These are phyloP conservation scores for Orius insidiosus DNA, from an alignment of 1,140 invertebrate species.

Conservation along the genomic window DNA sequence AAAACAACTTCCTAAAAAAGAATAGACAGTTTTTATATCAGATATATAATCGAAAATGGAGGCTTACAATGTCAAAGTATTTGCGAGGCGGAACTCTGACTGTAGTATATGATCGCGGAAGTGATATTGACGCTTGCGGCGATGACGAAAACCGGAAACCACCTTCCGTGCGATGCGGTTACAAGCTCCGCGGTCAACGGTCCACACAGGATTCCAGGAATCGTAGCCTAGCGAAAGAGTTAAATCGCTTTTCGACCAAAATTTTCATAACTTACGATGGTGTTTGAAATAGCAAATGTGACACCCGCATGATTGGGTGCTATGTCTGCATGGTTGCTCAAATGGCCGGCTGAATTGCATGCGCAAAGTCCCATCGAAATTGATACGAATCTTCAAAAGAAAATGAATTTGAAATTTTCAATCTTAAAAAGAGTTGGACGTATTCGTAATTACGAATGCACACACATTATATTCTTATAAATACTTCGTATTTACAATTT, in stretches of 20 bases:
- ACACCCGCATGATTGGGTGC: conserved; percentile 64
- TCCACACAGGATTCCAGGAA: conserved; percentile 62
- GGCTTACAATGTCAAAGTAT: conserved; percentile 30
- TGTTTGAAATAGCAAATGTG: conserved; percentile 66
- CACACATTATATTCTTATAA: too few species aligned
- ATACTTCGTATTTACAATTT: too few species aligned
- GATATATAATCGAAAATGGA: conserved; percentile 2
- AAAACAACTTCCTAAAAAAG: conserved; percentile 11
- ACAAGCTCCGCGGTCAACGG: conserved; percentile 61
- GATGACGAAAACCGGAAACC: conserved; percentile 59
- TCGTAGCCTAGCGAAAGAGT: conserved; percentile 43
- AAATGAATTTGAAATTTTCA: too few species aligned
- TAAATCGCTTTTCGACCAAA: neutral
- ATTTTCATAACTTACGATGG: conserved; percentile 32
- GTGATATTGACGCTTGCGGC: conserved; percentile 57
- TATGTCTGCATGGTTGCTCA: conserved; percentile 64
- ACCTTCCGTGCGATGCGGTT: conserved; percentile 48
- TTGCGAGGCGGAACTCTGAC: conserved; percentile 53
- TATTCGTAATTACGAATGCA: too few species aligned
- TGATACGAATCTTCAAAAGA: conserved; percentile 42
- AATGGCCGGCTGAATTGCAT: conserved; percentile 59
- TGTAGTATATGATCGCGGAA: conserved; percentile 58
- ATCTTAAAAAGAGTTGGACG: too few species aligned
- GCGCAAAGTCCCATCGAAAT: conserved; percentile 63
- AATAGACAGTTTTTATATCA: conserved; percentile 5